These are phyloP conservation scores for Macropodus opercularis DNA, from an alignment of 2,797 vertebrate genomes.

Conservation along the genomic window DNA sequence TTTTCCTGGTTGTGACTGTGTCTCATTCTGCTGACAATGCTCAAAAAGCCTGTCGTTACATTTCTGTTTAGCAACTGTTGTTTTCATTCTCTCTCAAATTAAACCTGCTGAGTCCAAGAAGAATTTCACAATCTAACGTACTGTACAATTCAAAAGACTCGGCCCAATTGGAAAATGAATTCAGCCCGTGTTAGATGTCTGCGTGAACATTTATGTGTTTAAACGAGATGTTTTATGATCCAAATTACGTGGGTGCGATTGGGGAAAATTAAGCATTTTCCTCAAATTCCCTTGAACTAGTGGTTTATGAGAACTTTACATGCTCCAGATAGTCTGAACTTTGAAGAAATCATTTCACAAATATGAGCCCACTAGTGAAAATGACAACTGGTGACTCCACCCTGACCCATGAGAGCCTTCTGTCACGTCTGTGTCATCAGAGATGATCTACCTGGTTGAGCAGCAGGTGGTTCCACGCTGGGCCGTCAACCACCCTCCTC, in stretches of 20 bases:
- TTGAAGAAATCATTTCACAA: conserved; percentile 42
- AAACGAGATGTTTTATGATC: conserved; percentile 52
- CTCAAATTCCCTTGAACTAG: conserved; percentile 23
- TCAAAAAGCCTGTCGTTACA: conserved; percentile 9
- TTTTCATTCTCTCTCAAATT: background rate
- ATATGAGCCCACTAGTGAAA: conserved; percentile 21
- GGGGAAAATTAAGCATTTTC: conserved; percentile 16
- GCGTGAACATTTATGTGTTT: conserved; percentile 46
- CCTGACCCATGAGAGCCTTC: too few species aligned
- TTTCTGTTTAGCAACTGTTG: background rate
- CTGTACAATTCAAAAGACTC: conserved; percentile 21
- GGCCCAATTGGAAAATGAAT: conserved; percentile 34
- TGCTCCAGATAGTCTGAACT: background rate
- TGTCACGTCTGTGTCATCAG: too few species aligned
- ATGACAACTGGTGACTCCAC: too few species aligned
- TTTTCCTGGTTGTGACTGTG: too few species aligned
- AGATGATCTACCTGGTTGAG: too few species aligned
- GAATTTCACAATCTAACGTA: conserved; percentile 42
- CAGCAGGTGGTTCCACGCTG: too few species aligned
- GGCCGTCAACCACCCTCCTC: too few species aligned
- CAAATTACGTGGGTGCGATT: conserved; percentile 42
- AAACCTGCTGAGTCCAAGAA: conserved; percentile 10
- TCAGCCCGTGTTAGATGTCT: conserved; percentile 27
- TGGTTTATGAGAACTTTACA: conserved; percentile 11
- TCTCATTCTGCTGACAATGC: conserved; percentile 25